phyloP scores from a whole-genome alignment of 1,140 invertebrate genomes.

The Mercenaria mercenaria region DNA sequence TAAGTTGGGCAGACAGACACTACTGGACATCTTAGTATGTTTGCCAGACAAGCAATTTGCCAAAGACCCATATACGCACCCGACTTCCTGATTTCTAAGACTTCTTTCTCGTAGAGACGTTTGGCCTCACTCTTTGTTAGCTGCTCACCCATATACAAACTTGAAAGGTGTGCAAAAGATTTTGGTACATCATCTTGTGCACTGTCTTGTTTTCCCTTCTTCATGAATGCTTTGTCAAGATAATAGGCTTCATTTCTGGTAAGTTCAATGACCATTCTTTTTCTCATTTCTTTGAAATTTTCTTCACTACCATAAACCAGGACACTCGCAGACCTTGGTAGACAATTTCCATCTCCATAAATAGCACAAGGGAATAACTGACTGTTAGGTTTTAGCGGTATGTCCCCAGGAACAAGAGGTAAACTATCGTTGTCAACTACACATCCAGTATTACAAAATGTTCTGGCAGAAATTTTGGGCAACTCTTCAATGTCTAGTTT shows the following conservation, averaged over 20 bases:
- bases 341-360: slow-evolving; percentile 44
- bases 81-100: not conserved
- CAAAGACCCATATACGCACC: slow-evolving; percentile 13
- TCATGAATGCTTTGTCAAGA: not conserved
- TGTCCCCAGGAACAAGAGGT: not conserved
- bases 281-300: slow-evolving; percentile 15
- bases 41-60: slow-evolving; percentile 11
- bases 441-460: not conserved
- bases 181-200: not conserved
- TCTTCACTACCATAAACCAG: slow-evolving; percentile 17
- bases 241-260: not conserved
- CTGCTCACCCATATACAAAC: not conserved
- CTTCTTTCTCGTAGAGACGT: slow-evolving; percentile 4
- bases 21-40: not conserved
- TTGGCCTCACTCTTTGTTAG: not conserved
- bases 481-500: not conserved
- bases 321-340: slow-evolving; percentile 11
- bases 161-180: not conserved
- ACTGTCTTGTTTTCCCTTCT: not conserved
- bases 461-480: not conserved
- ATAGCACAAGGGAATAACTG: not conserved
- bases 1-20: slow-evolving; percentile 31
- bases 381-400: not conserved
- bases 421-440: not conserved
- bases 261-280: slow-evolving; percentile 6